Base-by-base conservation (phyloP, 2,113 vertebrate genomes). In the Etia nguti region DNA sequence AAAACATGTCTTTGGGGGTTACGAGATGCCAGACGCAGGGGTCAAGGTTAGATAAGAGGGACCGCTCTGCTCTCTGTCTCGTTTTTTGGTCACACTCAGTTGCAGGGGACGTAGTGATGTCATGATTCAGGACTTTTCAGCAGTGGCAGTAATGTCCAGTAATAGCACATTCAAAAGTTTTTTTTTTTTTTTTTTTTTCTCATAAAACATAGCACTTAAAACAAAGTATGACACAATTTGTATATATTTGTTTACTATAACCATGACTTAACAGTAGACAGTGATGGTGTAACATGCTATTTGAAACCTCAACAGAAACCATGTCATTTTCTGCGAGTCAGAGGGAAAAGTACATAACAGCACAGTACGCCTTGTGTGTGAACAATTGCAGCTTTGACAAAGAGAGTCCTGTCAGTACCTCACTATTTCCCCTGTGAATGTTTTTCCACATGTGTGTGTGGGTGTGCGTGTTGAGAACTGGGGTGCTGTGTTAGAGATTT, bases 1-100 rank as follows among this genome's bases (percentile, higher is more conserved):
- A 81, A 96, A 95, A 93, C 94, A 96, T 57, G 88, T 87, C 65
- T 83, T 24, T 75, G 57, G 84, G 84, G 84, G 89, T 93, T 90
- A 88, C 83, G 89, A 90, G 92, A 88, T 86, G 89, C 81, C 81
- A 50, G 48, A 86, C 84, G 83, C 50, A 55, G 91, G 90, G 88
- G 90, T 95, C 92, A 93, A 92, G 89, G 90, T 92, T 90, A 90
- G 92, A 94, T 88, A 90, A 91, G 54, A 81, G 81, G 43, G 34
- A 59, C 52, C 2, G 26, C 88, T 87, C 29, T 56, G 81, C 86
- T 84, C 83, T 22, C 56, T 55, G 46, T 59, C 56, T 65, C 8
- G 8, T 41, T 50, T 31, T 82, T n/a, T n/a, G n/a, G 60, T 55
- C 81, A 56, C 79, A 83, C 62, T 59, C 59, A 11, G 50, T 79